These are phyloP conservation scores for Conger conger DNA, from an alignment of 2,113 vertebrate species.

Conservation along the genomic window DNA sequence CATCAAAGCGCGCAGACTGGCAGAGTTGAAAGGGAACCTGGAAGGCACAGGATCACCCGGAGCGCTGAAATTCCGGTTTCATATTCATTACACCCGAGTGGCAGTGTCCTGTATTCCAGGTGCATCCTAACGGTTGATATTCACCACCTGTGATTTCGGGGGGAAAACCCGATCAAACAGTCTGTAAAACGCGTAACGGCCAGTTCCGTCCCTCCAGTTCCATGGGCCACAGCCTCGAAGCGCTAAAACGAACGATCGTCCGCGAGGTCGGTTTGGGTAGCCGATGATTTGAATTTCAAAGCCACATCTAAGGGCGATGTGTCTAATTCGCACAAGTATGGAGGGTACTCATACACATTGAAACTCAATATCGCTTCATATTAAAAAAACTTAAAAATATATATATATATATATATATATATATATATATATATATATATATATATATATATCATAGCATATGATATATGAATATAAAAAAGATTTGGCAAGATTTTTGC, in stretches of 20 bases:
- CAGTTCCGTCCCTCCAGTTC: too few species aligned
- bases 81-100: too few species aligned
- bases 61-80: conserved; percentile 16
- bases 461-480: too few species aligned
- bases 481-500: too few species aligned
- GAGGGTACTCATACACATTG: too few species aligned
- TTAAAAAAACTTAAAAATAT: background rate
- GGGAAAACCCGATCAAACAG: background rate
- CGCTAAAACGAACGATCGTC: too few species aligned
- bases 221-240: too few species aligned
- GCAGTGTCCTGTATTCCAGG: too few species aligned
- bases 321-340: conserved; percentile 42
- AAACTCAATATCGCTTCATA: conserved; percentile 33
- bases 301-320: conserved; percentile 36
- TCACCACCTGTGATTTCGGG: background rate
- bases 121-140: too few species aligned
- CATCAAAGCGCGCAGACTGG: conserved; percentile 51
- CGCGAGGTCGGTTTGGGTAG: too few species aligned
- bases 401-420: background rate
- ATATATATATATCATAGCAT: too few species aligned
- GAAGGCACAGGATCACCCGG: conserved; percentile 31
- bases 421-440: conserved; percentile 36
- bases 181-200: background rate
- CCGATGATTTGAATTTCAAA: conserved; percentile 49
- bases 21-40: conserved; percentile 42